These are phyloP conservation scores for Liodrosophila aerea DNA, from an alignment of 2,888 invertebrate species.

Conservation along the genomic window DNA sequence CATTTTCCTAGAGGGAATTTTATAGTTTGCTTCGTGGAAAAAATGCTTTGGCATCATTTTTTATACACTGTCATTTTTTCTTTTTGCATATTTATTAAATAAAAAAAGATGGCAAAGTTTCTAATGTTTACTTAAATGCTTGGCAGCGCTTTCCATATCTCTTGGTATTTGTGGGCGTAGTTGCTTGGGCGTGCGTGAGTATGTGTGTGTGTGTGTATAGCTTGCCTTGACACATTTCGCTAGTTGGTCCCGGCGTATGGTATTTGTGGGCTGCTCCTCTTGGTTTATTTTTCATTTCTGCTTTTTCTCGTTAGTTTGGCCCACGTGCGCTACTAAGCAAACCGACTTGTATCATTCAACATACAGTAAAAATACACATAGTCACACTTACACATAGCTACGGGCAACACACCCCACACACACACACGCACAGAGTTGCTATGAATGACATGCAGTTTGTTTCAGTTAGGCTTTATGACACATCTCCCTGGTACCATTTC, in stretches of 20 bases:
- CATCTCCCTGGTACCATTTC: slow-evolving; percentile 43
- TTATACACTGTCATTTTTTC: neutral
- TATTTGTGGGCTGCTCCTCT: slow-evolving; percentile 12
- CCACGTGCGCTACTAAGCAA: slow-evolving; percentile 47
- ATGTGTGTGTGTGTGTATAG: slow-evolving; percentile 16
- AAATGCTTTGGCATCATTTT: slow-evolving; percentile 13
- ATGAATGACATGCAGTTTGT: slow-evolving; percentile 50
- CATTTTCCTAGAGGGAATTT: neutral
- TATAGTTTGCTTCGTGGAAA: neutral
- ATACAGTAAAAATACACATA: slow-evolving; percentile 12
- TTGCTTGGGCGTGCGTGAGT: slow-evolving; percentile 3
- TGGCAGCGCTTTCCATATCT: neutral
- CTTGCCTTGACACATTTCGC: slow-evolving; percentile 68
- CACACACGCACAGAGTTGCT: neutral
- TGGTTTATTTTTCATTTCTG: slow-evolving; percentile 12
- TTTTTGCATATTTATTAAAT: slow-evolving; percentile 1
- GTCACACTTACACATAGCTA: no score
- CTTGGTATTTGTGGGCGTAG: neutral
- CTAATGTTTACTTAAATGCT: slow-evolving; percentile 47
- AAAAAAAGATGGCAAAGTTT: slow-evolving; percentile 25
- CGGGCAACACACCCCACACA: neutral
- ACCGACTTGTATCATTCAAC: slow-evolving; percentile 40
- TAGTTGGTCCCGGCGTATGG: slow-evolving; percentile 34
- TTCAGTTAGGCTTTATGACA: slow-evolving; percentile 67
- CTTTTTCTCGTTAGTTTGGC: slow-evolving; percentile 50